phyloP scores from a whole-genome alignment of 2,113 vertebrate genomes.

The Penelope pileata region DNA sequence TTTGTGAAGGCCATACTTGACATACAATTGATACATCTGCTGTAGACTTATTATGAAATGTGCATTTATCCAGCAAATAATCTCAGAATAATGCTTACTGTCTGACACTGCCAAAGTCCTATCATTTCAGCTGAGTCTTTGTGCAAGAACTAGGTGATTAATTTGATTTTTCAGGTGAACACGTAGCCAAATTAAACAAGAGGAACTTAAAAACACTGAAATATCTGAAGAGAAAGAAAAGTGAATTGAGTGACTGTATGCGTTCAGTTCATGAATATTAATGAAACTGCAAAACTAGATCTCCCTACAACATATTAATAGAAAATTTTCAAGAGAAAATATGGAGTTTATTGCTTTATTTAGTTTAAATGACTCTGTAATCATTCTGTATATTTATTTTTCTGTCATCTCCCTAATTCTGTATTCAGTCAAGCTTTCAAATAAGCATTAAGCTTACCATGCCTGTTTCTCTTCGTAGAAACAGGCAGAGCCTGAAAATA shows the following conservation, averaged over 20 bases:
- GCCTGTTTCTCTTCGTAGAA: neutral
- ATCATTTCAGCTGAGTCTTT: neutral
- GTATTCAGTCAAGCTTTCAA: neutral
- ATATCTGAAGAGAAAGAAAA: slow-evolving; percentile 17
- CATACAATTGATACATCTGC: neutral
- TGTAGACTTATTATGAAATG: neutral
- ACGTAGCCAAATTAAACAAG: neutral
- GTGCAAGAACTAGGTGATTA: neutral
- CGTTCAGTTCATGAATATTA: neutral
- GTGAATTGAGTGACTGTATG: neutral
- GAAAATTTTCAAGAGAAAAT: neutral
- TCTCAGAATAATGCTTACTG: neutral
- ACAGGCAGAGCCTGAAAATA: neutral
- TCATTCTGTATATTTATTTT: neutral
- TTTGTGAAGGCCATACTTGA: neutral
- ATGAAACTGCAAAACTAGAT: neutral
- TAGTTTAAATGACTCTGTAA: slow-evolving; percentile 1
- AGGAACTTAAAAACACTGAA: neutral
- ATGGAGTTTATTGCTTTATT: neutral
- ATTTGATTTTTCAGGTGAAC: slow-evolving; percentile 36
- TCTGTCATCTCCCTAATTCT: neutral
- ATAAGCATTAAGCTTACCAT: slow-evolving; percentile 16
- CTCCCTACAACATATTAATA: neutral
- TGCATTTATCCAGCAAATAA: neutral
- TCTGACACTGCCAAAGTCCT: neutral